These are phyloP conservation scores for Crotalus horridus DNA, from an alignment of 2,113 vertebrate genomes.

Conservation along the genomic window DNA sequence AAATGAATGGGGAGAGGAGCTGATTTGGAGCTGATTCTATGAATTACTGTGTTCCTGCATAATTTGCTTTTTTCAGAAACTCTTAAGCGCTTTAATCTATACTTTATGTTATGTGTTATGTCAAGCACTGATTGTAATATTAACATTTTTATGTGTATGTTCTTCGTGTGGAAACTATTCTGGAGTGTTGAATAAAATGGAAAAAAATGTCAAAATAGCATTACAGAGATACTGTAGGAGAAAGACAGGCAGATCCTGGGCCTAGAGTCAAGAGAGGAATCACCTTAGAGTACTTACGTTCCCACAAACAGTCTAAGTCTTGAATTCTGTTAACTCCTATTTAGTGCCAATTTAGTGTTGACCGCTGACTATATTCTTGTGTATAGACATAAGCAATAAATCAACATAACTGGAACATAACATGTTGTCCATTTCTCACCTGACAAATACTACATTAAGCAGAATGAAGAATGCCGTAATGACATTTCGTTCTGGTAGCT, in stretches of 20 bases:
- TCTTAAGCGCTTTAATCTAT: not conserved
- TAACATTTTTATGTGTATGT: constrained; percentile 26
- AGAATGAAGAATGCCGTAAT: not conserved
- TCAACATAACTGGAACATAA: not conserved
- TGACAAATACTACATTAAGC: not conserved
- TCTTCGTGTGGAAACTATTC: constrained; percentile 34
- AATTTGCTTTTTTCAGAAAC: constrained; percentile 8
- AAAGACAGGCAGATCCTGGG: not conserved
- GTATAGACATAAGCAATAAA: not conserved
- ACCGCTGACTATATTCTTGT: not conserved
- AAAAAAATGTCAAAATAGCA: constrained; percentile 41
- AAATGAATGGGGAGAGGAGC: too few species aligned
- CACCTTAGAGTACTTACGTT: not conserved
- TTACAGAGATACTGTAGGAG: not conserved
- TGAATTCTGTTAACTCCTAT: not conserved
- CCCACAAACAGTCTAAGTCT: not conserved
- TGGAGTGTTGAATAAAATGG: constrained; percentile 65
- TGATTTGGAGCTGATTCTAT: not conserved
- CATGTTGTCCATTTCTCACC: not conserved
- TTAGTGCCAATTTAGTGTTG: not conserved
- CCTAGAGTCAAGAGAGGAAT: not conserved
- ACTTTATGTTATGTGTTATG: not conserved
- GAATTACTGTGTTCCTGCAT: constrained; percentile 4
- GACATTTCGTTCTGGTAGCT: constrained; percentile 4
- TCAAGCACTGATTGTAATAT: constrained; percentile 21